phyloP scores from a whole-genome alignment of 1,140 invertebrate genomes.

The Archegozetes longisetosus region DNA sequence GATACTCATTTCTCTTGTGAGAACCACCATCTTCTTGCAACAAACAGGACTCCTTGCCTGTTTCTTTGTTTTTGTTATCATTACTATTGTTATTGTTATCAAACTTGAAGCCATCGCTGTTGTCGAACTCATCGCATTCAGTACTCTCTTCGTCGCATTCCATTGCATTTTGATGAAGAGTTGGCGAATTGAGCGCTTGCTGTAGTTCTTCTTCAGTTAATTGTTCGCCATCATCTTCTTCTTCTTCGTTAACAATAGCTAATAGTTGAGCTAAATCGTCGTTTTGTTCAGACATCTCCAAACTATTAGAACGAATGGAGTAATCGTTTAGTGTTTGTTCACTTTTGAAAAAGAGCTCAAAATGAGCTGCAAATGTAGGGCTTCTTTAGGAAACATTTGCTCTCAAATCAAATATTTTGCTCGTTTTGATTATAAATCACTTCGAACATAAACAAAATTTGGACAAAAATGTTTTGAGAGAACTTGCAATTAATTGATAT shows the following conservation, averaged over 20 bases:
- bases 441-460: too few relatives aligned
- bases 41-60: background rate
- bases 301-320: background rate
- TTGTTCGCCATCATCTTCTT: background rate
- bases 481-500: too few relatives aligned
- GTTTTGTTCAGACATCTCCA: background rate
- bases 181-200: background rate
- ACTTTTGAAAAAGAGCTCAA: too few relatives aligned
- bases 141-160: background rate
- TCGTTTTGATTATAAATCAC: too few relatives aligned
- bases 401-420: too few relatives aligned
- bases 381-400: too few relatives aligned
- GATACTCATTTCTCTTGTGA: background rate
- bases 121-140: background rate
- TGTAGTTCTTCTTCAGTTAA: background rate
- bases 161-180: background rate
- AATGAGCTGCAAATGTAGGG: too few relatives aligned
- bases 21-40: background rate
- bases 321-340: too few relatives aligned
- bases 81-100: background rate
- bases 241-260: background rate
- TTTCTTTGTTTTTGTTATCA: background rate
- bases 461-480: too few relatives aligned
- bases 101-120: background rate
- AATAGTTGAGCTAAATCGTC: background rate